Conservation (phyloP, 2,113 vertebrate species). For the Meleagris gallopavo region DNA sequence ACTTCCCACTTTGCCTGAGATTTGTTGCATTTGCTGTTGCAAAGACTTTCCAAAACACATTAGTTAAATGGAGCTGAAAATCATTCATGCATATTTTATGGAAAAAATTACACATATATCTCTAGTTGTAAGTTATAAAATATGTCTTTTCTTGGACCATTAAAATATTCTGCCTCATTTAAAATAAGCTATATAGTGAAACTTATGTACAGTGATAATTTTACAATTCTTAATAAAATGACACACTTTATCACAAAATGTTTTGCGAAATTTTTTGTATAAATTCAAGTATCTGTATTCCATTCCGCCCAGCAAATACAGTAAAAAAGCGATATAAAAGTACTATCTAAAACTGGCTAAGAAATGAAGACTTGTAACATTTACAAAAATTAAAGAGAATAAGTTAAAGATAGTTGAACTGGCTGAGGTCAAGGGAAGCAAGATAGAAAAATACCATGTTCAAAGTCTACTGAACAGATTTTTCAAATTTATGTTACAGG, state of each 20-base stretch:
- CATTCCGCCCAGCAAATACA: conserved; percentile 27
- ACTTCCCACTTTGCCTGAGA: conserved; percentile 65
- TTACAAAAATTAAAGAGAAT: conserved; percentile 23
- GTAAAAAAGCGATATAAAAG: conserved; percentile 1
- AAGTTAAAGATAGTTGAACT: neutral
- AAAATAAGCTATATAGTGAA: conserved; percentile 74
- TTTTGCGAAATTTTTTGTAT: conserved; percentile 54
- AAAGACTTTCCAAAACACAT: conserved; percentile 77
- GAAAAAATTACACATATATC: conserved; percentile 66
- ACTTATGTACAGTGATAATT: conserved; percentile 71
- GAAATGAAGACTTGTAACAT: neutral
- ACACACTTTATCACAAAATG: conserved; percentile 63
- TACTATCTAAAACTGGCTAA: neutral
- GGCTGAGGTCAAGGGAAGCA: neutral
- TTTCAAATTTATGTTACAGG: neutral
- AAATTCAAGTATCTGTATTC: conserved; percentile 50
- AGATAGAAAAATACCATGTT: neutral
- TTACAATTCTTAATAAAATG: conserved; percentile 69
- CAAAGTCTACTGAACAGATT: neutral
- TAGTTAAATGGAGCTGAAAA: conserved; percentile 80
- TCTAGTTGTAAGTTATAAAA: conserved; percentile 73
- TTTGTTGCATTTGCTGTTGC: conserved; percentile 75
- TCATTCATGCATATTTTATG: conserved; percentile 76
- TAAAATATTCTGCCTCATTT: conserved; percentile 79
- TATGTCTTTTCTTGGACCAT: conserved; percentile 70